phyloP scores from a whole-genome alignment of 2,888 invertebrate genomes.

The Leptopilina myrica region DNA sequence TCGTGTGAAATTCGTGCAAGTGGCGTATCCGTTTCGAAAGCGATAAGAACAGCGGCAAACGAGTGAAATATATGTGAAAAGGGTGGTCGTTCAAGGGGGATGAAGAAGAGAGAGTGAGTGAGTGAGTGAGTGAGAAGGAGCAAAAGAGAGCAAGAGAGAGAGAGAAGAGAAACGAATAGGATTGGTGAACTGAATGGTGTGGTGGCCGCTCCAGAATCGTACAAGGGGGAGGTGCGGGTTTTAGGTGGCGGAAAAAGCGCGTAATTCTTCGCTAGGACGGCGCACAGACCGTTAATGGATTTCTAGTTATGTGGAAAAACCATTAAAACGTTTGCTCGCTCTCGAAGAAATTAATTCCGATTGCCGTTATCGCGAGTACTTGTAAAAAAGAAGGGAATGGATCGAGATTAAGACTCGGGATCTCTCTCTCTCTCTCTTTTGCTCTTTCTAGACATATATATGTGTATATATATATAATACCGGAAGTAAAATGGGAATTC shows the following conservation, averaged over 20 bases:
- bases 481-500: slow-evolving; percentile 22
- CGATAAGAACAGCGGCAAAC: slow-evolving; percentile 50
- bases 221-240: slow-evolving; percentile 20
- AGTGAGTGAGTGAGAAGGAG: too few relatives aligned
- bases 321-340: slow-evolving; percentile 64
- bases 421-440: background rate
- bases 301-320: slow-evolving; percentile 64
- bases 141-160: too few relatives aligned
- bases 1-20: slow-evolving; percentile 59
- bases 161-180: slow-evolving; percentile 36
- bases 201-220: slow-evolving; percentile 24
- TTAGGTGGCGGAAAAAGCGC: slow-evolving; percentile 39
- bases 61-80: slow-evolving; percentile 39
- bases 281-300: slow-evolving; percentile 65
- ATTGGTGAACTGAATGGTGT: slow-evolving; percentile 33
- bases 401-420: slow-evolving; percentile 32
- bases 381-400: slow-evolving; percentile 29
- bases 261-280: slow-evolving; percentile 46
- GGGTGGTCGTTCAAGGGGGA: slow-evolving; percentile 36
- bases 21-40: slow-evolving; percentile 56
- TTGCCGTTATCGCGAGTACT: slow-evolving; percentile 60
- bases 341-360: slow-evolving; percentile 70
- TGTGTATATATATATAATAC: slow-evolving; percentile 2
- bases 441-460: too few relatives aligned
- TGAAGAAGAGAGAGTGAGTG: slow-evolving; percentile 26